Base-by-base conservation (phyloP, 2,797 vertebrate species). In the Selene dorsalis region DNA sequence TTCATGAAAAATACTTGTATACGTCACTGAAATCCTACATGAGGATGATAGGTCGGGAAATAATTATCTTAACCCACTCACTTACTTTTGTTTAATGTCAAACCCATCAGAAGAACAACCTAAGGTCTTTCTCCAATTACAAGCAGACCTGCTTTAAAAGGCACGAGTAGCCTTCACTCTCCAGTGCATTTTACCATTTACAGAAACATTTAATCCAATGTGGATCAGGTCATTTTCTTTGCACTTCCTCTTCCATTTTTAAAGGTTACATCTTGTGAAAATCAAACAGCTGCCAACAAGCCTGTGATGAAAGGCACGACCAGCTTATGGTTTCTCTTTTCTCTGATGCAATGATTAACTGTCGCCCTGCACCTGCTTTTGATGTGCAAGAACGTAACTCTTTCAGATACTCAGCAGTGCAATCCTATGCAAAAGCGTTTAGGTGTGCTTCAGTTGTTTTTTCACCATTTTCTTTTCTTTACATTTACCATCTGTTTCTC, bases 291-390 rank as follows among this genome's bases (percentile, higher is more conserved):
- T 63, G 57, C 41, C 61, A 59, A 24, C 12, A 14, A 39, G 10
- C 56, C 24, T 53, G 5, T 17, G 63, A 62, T 61, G 28, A 63
- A 73, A 70, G n/a, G 38, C 30, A 52, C 39, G n/a, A 65, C 2
- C 26, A n/a, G 60, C 39, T 41, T 22, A 20, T 22, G 45, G 17
- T 63, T 73, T 14, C 26, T 69, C 68, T 65, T 61, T 8, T 47
- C 17, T 45, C 10, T 52, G 16, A 67, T 41, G 47, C 39, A 57
- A 32, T 28, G 28, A 76, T 56, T 71, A 64, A 56, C 28, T 72
- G 67, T 45, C 28, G 60, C 22, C 12, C 30, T 28, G 2, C 39
- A 74, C 38, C 43, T 38, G 39, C 41, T 45, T 69, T 58, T 73
- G 30, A 63, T n/a, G 43, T 41, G 43, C 18, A 24, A 43, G 41